These are phyloP conservation scores for Phanerotoma sp. DNA, from an alignment of 2,888 invertebrate species.

Conservation along the genomic window DNA sequence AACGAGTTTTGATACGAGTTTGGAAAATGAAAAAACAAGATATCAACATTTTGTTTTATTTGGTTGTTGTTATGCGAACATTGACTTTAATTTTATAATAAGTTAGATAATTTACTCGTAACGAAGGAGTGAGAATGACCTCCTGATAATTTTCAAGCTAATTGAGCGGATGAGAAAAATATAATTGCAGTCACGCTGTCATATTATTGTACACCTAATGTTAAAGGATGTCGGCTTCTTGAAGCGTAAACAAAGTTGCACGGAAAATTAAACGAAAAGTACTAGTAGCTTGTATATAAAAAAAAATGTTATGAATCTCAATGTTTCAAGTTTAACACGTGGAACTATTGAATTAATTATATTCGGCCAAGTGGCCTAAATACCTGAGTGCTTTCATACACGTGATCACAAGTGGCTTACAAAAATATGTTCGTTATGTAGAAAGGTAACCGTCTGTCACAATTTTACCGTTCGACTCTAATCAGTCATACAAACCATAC, in stretches of 20 bases:
- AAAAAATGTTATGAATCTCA: neutral
- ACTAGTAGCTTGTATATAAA: slow-evolving; percentile 2
- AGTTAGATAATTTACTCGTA: neutral
- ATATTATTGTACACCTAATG: neutral
- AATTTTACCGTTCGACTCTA: slow-evolving; percentile 14
- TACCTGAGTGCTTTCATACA: slow-evolving; percentile 9
- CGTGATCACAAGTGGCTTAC: slow-evolving; percentile 3
- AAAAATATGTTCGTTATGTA: neutral
- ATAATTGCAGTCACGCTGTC: slow-evolving; percentile 27
- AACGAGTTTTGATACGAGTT: neutral
- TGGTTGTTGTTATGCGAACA: neutral
- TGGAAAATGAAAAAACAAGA: neutral
- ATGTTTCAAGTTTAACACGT: neutral
- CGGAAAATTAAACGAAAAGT: slow-evolving; percentile 4
- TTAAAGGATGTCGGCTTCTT: slow-evolving; percentile 11
- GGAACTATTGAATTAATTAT: slow-evolving; percentile 4
- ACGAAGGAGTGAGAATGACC: slow-evolving; percentile 20
- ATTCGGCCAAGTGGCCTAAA: slow-evolving; percentile 17
- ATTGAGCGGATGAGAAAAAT: slow-evolving; percentile 25
- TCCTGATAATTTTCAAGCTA: slow-evolving; percentile 27
- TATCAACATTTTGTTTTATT: too few relatives aligned
- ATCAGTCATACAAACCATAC: slow-evolving; percentile 10
- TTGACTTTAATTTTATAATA: neutral
- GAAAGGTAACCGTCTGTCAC: slow-evolving; percentile 2
- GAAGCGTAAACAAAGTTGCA: slow-evolving; percentile 5